These are phyloP conservation scores for Pteromalus puparum DNA, from an alignment of 1,140 invertebrate genomes.

Conservation along the genomic window DNA sequence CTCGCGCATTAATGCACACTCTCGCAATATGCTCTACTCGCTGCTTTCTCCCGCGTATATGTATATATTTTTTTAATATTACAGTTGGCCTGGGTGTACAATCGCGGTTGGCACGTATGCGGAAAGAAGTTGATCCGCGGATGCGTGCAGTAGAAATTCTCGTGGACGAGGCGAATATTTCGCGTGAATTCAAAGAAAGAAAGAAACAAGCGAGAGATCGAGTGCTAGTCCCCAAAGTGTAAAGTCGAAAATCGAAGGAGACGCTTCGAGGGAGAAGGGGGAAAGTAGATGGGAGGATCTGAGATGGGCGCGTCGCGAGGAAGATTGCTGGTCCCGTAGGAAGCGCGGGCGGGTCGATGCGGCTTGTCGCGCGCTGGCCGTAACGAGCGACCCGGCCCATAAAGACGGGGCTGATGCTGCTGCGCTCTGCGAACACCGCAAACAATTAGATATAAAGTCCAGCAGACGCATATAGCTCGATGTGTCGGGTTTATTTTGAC, in stretches of 20 bases:
- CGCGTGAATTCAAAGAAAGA: neutral
- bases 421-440: slow-evolving; percentile 45
- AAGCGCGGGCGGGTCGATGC: slow-evolving; percentile 49
- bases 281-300: slow-evolving; percentile 30
- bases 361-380: slow-evolving; percentile 46
- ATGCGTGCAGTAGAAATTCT: too few species aligned
- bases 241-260: slow-evolving; percentile 16
- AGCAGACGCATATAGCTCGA: too few species aligned
- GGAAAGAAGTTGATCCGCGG: too few species aligned
- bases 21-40: slow-evolving; percentile 20
- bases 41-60: neutral
- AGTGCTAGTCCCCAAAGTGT: neutral
- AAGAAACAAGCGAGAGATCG: neutral
- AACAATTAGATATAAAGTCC: slow-evolving; percentile 66
- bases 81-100: neutral
- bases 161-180: neutral
- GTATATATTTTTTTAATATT: neutral
- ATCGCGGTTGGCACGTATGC: neutral
- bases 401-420: slow-evolving; percentile 35
- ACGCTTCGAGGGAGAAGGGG: too few species aligned
- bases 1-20: slow-evolving; percentile 29
- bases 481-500: too few species aligned
- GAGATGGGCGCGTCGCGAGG: slow-evolving; percentile 31
- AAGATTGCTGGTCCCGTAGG: slow-evolving; percentile 50
- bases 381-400: slow-evolving; percentile 56